Evolutionary conservation across 2,888 invertebrate species (phyloP).

Genomic region (Pseudococcus jackbeardsleyi): DNA sequence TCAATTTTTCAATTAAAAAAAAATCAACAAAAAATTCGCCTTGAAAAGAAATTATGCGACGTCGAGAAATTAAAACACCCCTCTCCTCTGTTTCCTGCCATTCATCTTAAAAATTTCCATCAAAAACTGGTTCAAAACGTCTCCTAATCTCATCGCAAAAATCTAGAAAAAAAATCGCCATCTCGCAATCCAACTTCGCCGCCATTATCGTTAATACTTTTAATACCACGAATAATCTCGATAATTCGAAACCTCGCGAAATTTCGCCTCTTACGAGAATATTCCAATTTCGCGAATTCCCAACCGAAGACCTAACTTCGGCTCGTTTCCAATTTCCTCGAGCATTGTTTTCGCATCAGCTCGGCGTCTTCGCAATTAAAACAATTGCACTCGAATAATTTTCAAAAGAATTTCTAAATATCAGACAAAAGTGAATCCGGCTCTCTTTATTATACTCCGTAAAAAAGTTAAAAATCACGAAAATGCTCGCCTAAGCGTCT

Average conservation of each 20-base stretch:
- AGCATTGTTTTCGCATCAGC: neutral
- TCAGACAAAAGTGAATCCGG: neutral
- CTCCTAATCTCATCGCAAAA: too few species aligned
- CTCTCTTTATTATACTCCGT: neutral
- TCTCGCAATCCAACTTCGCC: too few species aligned
- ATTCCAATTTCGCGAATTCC: neutral
- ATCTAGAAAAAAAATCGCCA: too few species aligned
- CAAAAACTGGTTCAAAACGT: too few species aligned
- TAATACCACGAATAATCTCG: too few species aligned
- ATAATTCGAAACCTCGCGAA: neutral
- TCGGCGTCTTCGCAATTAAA: neutral
- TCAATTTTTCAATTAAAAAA: too few species aligned
- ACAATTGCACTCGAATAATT: conserved; percentile 16
- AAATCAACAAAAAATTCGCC: too few species aligned
- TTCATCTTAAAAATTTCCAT: too few species aligned
- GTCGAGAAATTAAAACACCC: too few species aligned
- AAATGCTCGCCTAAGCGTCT: neutral
- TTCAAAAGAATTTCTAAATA: conserved; percentile 2
- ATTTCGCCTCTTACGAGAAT: neutral
- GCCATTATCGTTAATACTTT: too few species aligned
- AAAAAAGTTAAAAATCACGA: neutral
- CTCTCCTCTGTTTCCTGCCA: too few species aligned
- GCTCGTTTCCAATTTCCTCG: conserved; percentile 1
- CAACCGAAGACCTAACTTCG: neutral
- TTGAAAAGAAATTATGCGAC: too few species aligned